Base-by-base conservation (phyloP, 1,140 invertebrate species). In the Habropoda laboriosa region DNA sequence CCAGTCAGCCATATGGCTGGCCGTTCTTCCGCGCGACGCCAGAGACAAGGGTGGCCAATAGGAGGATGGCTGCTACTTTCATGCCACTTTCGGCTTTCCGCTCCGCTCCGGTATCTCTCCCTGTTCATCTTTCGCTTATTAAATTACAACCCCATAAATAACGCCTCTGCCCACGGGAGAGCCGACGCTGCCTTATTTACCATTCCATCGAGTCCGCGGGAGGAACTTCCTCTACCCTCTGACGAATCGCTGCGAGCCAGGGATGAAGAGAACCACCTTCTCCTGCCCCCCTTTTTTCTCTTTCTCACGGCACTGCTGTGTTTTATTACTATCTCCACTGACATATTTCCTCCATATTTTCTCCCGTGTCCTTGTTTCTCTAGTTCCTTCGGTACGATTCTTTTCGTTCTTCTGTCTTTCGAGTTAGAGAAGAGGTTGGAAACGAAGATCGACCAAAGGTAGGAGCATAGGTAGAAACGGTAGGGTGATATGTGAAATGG, bases 121-220 rank as follows among this genome's bases (percentile, higher is more conserved):
- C 88, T 80, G 83, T 85, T 91, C 89, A 92, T 92, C 91, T 90
- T 89, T 86, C 80, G 89, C 81, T 93, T 92, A 93, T 93, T 92
- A 92, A 93, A 93, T 93, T 92, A 92, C 90, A 88, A 83, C 86
- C 86, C 86, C 90, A 89, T 92, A 92, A 92, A 93, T 92, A 92
- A 89, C 81, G 83, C 80, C 82, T 42, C 51, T 77, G 83, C 85
- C 87, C 79, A 87, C 83, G 76, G 55, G n/a, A n/a, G n/a, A n/a
- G n/a, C n/a, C n/a, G n/a, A n/a, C n/a, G 70, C 79, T 73, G 77
- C 51, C 85, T 92, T 90, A 90, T 89, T 90, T 89, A 86, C 86
- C 74, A 87, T 90, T 87, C 72, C 86, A 79, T 81, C 78, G 70
- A 60, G 55, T 70, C 53, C 68, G 60, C 70, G 76, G 63, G 38